Percentiles rank a stretch among this genome's conserved stretches.
Evolutionary conservation across 2,113 vertebrate genomes (phyloP).

Genomic region (Indicator indicator): DNA sequence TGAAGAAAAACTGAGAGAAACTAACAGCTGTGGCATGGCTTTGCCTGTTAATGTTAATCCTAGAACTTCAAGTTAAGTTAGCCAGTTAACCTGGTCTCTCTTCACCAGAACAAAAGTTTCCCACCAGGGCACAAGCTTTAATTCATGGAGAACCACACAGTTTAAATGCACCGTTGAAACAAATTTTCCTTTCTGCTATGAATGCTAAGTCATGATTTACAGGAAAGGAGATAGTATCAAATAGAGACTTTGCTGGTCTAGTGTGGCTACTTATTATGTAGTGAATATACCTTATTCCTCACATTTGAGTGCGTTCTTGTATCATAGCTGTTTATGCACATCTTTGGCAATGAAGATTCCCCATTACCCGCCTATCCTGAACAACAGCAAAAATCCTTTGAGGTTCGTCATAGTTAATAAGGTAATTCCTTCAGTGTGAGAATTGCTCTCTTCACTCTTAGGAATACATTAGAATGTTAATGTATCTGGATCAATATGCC

Average conservation of each 20-base stretch:
- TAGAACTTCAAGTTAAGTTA: not conserved
- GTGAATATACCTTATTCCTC: not conserved
- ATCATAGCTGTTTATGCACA: not conserved
- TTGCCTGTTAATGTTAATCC: not conserved
- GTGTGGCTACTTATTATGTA: not conserved
- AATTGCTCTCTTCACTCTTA: not conserved
- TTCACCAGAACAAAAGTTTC: not conserved
- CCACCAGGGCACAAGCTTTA: not conserved
- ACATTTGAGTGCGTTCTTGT: not conserved
- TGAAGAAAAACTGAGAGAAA: not conserved
- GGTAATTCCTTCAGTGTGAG: not conserved
- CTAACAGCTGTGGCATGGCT: not conserved
- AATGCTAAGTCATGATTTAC: not conserved
- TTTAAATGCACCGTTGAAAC: not conserved
- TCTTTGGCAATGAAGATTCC: not conserved
- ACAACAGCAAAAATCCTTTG: not conserved
- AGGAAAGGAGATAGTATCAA: not conserved
- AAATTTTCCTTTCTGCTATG: not conserved
- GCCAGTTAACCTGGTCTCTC: not conserved
- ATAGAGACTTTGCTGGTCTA: not conserved
- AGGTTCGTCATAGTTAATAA: not conserved
- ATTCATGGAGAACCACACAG: not conserved
- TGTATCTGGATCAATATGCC: constrained; percentile 5
- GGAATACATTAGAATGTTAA: not conserved
- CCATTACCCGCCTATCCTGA: not conserved